phyloP scores from a whole-genome alignment of 2,888 invertebrate species.

The Neoascia interrupta region DNA sequence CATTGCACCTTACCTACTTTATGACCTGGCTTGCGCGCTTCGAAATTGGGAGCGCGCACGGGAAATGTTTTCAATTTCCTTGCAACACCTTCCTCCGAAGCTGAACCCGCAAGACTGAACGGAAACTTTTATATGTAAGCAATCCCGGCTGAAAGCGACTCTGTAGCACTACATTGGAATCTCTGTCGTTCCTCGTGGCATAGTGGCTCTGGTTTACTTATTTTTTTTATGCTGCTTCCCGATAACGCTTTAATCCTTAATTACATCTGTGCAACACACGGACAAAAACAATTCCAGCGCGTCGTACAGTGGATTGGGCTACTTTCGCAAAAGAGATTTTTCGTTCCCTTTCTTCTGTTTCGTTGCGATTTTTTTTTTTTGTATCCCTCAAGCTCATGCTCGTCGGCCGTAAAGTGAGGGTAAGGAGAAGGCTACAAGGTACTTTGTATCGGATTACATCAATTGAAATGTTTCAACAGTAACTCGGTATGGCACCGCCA shows the following conservation, averaged over 20 bases:
- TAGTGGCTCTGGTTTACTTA: background rate
- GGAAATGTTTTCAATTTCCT: conserved; percentile 37
- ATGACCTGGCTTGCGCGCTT: conserved; percentile 3
- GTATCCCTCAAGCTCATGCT: too few species aligned
- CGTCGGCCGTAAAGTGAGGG: too few species aligned
- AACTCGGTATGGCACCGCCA: conserved; percentile 38
- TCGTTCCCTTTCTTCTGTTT: background rate
- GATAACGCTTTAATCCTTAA: conserved; percentile 61
- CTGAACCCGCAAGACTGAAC: conserved; percentile 1
- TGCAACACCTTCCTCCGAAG: too few species aligned
- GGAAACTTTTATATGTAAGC: too few species aligned
- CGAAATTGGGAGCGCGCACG: background rate
- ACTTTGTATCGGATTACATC: conserved; percentile 67
- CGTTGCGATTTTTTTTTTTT: background rate
- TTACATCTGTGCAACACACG: conserved; percentile 64
- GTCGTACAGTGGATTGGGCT: conserved; percentile 18
- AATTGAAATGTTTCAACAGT: conserved; percentile 65
- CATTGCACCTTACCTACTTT: conserved; percentile 53
- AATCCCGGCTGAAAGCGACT: background rate
- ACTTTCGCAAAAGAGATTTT: conserved; percentile 44
- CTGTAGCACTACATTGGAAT: conserved; percentile 8
- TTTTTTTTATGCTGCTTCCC: background rate
- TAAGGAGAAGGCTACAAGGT: conserved; percentile 48
- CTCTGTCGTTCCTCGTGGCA: conserved; percentile 7
- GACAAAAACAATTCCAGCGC: conserved; percentile 53